Evolutionary conservation across 2,797 vertebrate genomes (phyloP).

Genomic region (Cephalopachus bancanus): DNA sequence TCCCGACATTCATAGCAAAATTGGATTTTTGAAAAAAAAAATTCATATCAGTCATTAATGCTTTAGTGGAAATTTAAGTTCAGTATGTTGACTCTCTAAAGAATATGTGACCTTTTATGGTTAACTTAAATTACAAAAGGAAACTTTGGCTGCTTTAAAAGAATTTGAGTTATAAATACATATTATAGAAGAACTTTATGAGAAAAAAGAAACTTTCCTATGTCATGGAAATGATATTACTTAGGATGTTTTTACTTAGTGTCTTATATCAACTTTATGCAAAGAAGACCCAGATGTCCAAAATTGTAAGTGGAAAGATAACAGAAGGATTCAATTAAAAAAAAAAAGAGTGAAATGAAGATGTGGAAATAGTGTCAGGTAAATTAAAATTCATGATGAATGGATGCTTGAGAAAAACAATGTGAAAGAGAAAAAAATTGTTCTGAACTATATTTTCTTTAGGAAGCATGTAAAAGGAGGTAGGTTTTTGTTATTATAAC

Average conservation of each 20-base stretch:
- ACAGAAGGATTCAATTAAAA: not conserved
- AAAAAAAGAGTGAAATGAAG: not conserved
- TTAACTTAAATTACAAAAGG: not conserved
- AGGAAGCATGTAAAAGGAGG: not conserved
- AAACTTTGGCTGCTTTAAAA: not conserved
- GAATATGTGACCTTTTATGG: not conserved
- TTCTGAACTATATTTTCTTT: not conserved
- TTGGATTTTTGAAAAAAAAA: not conserved
- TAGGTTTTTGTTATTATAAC: not conserved
- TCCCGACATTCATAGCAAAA: not conserved
- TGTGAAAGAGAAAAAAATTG: not conserved
- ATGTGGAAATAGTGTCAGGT: not conserved
- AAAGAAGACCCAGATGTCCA: not conserved
- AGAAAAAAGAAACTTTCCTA: not conserved
- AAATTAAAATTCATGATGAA: slow-evolving; percentile 19
- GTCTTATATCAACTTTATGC: not conserved
- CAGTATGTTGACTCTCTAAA: not conserved
- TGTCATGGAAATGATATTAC: not conserved
- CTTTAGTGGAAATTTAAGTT: not conserved
- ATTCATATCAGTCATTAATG: not conserved
- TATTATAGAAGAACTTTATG: not conserved
- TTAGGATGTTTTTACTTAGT: not conserved
- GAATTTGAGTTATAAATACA: not conserved
- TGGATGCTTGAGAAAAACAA: not conserved
- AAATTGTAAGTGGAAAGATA: not conserved